Percentiles rank a stretch among this genome's conserved stretches.
Conservation (phyloP, 2,797 vertebrate genomes). For the Malurus leucopterus region DNA sequence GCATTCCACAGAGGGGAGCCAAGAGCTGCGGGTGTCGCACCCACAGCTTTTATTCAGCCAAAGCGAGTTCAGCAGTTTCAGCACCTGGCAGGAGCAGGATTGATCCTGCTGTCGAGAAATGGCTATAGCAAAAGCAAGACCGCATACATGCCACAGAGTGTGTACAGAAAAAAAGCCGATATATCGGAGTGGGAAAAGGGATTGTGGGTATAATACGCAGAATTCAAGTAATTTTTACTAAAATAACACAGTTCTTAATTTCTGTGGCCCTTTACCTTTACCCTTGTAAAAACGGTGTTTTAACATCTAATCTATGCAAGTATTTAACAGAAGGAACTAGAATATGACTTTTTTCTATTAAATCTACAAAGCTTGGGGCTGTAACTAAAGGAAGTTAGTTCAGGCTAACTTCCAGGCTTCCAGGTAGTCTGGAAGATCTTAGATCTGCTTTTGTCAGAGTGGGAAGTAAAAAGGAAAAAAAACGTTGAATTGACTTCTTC, state of each 20-base stretch:
- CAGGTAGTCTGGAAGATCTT: background rate
- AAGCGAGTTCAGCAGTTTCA: background rate
- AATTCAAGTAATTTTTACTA: background rate
- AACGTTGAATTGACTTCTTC: background rate
- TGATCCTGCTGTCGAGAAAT: slow-evolving; percentile 18
- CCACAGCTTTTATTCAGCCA: slow-evolving; percentile 2
- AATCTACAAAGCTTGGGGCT: background rate
- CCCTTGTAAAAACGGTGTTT: background rate
- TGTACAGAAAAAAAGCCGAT: background rate
- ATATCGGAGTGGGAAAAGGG: background rate
- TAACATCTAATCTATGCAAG: background rate
- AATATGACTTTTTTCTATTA: background rate
- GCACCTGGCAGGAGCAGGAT: slow-evolving; percentile 26
- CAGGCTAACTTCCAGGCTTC: too few relatives aligned
- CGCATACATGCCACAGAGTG: background rate
- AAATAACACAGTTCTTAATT: background rate
- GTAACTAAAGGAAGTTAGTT: background rate
- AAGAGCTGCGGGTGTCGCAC: slow-evolving; percentile 28
- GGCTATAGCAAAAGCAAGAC: background rate
- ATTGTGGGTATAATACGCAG: background rate
- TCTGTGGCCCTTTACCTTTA: background rate
- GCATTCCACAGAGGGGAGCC: slow-evolving; percentile 62
- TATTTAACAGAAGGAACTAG: background rate
- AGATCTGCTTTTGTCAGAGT: background rate
- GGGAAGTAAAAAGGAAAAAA: background rate